Evolutionary conservation across 1,140 invertebrate species (phyloP).

Genomic region (Drosophila setifemur): DNA sequence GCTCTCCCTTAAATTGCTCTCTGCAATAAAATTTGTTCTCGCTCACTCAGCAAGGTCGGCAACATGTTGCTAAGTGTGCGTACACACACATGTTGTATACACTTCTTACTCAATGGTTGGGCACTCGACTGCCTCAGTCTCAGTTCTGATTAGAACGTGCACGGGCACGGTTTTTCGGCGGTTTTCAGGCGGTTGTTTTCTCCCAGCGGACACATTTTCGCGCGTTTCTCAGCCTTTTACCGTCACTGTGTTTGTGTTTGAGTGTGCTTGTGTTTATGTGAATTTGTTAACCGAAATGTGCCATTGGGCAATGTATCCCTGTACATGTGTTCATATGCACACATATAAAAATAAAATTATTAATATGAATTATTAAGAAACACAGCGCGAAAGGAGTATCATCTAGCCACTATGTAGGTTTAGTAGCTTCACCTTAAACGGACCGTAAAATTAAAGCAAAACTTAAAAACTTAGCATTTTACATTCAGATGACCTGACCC

Average conservation of each 20-base stretch:
- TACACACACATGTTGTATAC: no score
- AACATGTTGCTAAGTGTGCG: conserved; percentile 65
- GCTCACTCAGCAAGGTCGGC: conserved; percentile 58
- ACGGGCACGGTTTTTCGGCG: conserved; percentile 47
- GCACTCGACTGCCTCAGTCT: conserved; percentile 40
- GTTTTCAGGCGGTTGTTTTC: conserved; percentile 15
- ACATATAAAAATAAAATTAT: conserved; percentile 34
- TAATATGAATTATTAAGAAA: conserved; percentile 55
- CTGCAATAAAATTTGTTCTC: conserved; percentile 11
- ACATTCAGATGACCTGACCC: no score
- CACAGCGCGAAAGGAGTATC: background rate
- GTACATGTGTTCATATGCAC: conserved; percentile 18
- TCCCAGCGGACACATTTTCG: conserved; percentile 34
- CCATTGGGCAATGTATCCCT: conserved; percentile 35
- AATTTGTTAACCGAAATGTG: conserved; percentile 46
- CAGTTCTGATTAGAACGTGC: conserved; percentile 72
- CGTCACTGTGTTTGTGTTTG: conserved; percentile 4
- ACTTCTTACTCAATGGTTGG: no score
- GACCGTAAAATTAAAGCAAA: background rate
- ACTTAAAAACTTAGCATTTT: background rate
- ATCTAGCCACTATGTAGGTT: conserved; percentile 26
- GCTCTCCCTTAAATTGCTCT: background rate
- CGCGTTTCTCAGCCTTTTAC: conserved; percentile 38
- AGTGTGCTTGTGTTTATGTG: conserved; percentile 38
- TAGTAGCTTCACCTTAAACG: background rate